Evolutionary conservation across 2,797 vertebrate species (phyloP), one percentile per base, ranked within the genome.

Genomic region (Onychomys torridus): DNA sequence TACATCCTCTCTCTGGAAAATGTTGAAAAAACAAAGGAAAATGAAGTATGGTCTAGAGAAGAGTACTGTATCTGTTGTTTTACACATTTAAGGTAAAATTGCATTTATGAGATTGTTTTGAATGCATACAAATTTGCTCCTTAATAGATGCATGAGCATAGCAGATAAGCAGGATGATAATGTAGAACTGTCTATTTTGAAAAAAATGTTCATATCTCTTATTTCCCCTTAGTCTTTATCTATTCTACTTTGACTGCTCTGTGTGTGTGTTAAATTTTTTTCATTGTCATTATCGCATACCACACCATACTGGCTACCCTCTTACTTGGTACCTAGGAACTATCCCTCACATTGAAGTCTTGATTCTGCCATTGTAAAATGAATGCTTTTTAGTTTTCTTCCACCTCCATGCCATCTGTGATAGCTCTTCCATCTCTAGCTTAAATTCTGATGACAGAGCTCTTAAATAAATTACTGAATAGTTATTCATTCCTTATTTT

Each of bases 1-100:
- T 93, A 82, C 25, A 94, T 63, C 6, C 86, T 52, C 65, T 96
- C 23, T 14, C 59, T 73, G 16, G 32, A 61, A 93, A 94, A 4
- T 49, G 0, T 83, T 71, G 37, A 93, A 0, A 82, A 93, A 89
- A 85, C 78, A 97, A 57, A 69, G 12, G 0, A 90, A 52, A 93
- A 34, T 57, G 17, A 49, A 90, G 12, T 85, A 61, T 52, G 81
- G 21, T 71, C 8, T 55, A 82, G 19, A 37, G 57, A 29, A 93
- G 81, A 49, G 25, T 89, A 34, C 19, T 81, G 2, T 29, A 46
- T 61, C 52, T 25, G 7, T 71, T 89, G 23, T 78, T 90, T 95
- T 34, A 32, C 86, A 94, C 9, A 32, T n/a, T 25, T 67, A 76
- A 4, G 32, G 29, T 78, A 79, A 88, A 95, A 89, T 81, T 59